A percentile compares a stretch with the other conserved stretches of the same genome.
phyloP scores from a whole-genome alignment of 2,113 vertebrate genomes.

The Spheniscus mendiculus region DNA sequence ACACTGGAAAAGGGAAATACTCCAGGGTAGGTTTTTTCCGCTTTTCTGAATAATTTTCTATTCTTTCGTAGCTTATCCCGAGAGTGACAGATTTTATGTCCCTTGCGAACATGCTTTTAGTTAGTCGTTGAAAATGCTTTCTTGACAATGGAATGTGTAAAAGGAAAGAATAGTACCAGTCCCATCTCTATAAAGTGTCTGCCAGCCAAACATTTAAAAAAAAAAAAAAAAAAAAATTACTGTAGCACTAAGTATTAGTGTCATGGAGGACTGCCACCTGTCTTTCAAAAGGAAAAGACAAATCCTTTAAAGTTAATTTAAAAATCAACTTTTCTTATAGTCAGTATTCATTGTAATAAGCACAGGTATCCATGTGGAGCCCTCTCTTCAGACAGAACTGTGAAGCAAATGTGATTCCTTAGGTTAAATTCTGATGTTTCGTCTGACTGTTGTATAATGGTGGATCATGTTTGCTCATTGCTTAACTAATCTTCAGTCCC shows the following conservation, averaged over 20 bases:
- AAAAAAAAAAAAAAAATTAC: not conserved
- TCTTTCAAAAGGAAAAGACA: not conserved
- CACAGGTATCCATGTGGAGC: not conserved
- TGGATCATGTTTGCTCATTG: not conserved
- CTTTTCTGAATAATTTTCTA: not conserved
- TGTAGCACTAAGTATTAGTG: not conserved
- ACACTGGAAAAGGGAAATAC: not conserved
- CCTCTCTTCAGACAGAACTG: not conserved
- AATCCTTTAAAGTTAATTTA: not conserved
- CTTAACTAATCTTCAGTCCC: not conserved
- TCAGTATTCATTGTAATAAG: not conserved
- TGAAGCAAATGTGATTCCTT: not conserved
- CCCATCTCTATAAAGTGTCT: not conserved
- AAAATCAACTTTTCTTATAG: not conserved
- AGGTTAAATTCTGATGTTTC: not conserved
- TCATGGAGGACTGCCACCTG: not conserved
- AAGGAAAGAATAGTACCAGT: not conserved
- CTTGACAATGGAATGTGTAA: not conserved
- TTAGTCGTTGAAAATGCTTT: not conserved
- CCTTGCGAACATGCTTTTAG: not conserved
- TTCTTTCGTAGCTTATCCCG: not conserved
- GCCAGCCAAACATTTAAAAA: not conserved
- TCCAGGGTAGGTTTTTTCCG: not conserved
- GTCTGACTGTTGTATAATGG: not conserved
- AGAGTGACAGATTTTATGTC: not conserved